Evolutionary conservation across 2,113 vertebrate genomes (phyloP).

Genomic region (Nicator chloris): DNA sequence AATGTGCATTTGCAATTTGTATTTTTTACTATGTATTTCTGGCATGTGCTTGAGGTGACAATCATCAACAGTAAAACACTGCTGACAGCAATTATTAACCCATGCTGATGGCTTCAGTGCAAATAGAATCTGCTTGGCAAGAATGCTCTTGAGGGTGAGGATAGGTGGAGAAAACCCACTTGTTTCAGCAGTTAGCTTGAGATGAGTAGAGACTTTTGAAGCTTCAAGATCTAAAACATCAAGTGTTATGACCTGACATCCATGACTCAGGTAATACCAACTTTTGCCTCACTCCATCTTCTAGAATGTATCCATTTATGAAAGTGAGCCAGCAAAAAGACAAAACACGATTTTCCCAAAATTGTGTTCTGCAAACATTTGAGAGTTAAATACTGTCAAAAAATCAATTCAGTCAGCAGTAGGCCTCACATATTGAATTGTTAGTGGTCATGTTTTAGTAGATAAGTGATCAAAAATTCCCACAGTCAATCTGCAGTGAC

Average conservation of each 20-base stretch:
- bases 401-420: neutral
- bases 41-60: slow-evolving; percentile 70
- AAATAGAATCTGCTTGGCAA: slow-evolving; percentile 12
- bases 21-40: slow-evolving; percentile 46
- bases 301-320: slow-evolving; percentile 5
- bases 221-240: slow-evolving; percentile 54
- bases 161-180: slow-evolving; percentile 9
- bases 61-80: slow-evolving; percentile 32
- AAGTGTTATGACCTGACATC: slow-evolving; percentile 64
- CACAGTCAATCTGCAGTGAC: neutral
- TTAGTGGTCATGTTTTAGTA: neutral
- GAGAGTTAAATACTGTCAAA: neutral
- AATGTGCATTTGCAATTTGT: neutral
- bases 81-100: slow-evolving; percentile 62
- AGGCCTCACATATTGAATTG: neutral
- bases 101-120: slow-evolving; percentile 47
- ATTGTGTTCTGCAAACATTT: neutral
- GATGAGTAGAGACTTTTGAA: slow-evolving; percentile 60
- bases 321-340: neutral
- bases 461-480: neutral
- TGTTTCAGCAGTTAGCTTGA: slow-evolving; percentile 46
- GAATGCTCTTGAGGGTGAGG: slow-evolving; percentile 14
- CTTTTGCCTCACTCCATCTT: slow-evolving; percentile 7
- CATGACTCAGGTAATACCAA: slow-evolving; percentile 71
- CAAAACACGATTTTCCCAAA: neutral